Percentiles rank a stretch among this genome's conserved stretches.
Conservation (phyloP, 92 coral and sea anemone species). For the Zoanthus gigantus region DNA sequence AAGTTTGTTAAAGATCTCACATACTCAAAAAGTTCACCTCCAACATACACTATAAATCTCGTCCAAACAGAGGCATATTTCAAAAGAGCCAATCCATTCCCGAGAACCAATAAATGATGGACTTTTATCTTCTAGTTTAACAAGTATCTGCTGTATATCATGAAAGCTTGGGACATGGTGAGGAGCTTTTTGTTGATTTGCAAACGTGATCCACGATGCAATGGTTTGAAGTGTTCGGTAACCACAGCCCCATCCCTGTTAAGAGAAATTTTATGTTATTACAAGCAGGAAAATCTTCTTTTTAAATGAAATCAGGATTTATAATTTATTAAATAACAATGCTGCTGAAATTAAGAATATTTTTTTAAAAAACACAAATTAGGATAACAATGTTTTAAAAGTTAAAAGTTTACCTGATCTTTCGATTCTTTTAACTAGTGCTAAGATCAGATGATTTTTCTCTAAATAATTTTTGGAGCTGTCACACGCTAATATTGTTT, state of each 20-base stretch:
- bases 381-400: too few species aligned
- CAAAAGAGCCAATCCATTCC: slow-evolving; percentile 97
- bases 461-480: too few species aligned
- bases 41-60: slow-evolving; percentile 83
- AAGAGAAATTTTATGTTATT: background rate
- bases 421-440: too few species aligned
- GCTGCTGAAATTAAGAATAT: too few species aligned
- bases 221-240: slow-evolving; percentile 97
- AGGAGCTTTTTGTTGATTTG: slow-evolving; percentile 3
- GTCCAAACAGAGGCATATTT: slow-evolving; percentile 87
- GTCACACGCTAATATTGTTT: too few species aligned
- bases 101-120: slow-evolving; percentile 79
- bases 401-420: too few species aligned
- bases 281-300: too few species aligned
- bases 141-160: slow-evolving; percentile 86
- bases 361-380: too few species aligned
- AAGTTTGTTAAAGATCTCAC: background rate
- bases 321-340: too few species aligned
- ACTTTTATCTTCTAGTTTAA: slow-evolving; percentile 80
- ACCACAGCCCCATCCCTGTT: slow-evolving; percentile 99
- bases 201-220: slow-evolving; percentile 86
- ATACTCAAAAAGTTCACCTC: background rate
- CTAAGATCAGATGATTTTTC: too few species aligned
- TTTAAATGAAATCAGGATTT: background rate
- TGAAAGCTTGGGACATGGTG: slow-evolving; percentile 69